Percentiles rank a stretch among this genome's conserved stretches.
Conservation (phyloP, 2,113 vertebrate genomes). For the Salminus brasiliensis region DNA sequence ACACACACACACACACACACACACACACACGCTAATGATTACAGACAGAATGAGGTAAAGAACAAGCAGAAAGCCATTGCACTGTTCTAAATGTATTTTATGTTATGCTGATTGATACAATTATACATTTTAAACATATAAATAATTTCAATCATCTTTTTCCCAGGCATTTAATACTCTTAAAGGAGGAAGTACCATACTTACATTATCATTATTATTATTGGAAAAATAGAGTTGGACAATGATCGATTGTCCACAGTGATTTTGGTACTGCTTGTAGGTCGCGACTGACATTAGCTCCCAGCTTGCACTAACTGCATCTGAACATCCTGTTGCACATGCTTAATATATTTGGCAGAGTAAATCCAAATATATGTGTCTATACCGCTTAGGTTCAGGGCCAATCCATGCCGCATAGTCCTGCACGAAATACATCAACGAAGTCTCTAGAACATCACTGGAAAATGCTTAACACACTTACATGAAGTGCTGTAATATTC, state of each 20-base stretch:
- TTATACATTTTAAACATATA: constrained; percentile 13
- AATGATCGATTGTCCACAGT: constrained; percentile 5
- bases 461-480: constrained; percentile 9
- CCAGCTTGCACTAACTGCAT: neutral
- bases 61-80: constrained; percentile 10
- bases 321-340: neutral
- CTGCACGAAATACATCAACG: neutral
- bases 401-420: constrained; percentile 13
- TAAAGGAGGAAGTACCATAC: constrained; percentile 28
- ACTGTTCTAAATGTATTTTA: constrained; percentile 47
- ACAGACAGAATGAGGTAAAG: too few relatives aligned
- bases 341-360: constrained; percentile 7
- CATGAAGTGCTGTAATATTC: constrained; percentile 7
- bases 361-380: constrained; percentile 16
- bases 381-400: constrained; percentile 11
- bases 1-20: too few relatives aligned
- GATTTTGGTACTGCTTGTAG: constrained; percentile 15
- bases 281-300: neutral
- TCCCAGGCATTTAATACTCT: constrained; percentile 26
- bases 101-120: constrained; percentile 30
- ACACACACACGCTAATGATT: too few relatives aligned
- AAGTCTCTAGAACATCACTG: neutral
- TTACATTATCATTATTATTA: neutral
- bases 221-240: constrained; percentile 31
- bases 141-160: constrained; percentile 6